Conservation (phyloP, 2,797 vertebrate species). For the Dicrostonyx torquatus region DNA sequence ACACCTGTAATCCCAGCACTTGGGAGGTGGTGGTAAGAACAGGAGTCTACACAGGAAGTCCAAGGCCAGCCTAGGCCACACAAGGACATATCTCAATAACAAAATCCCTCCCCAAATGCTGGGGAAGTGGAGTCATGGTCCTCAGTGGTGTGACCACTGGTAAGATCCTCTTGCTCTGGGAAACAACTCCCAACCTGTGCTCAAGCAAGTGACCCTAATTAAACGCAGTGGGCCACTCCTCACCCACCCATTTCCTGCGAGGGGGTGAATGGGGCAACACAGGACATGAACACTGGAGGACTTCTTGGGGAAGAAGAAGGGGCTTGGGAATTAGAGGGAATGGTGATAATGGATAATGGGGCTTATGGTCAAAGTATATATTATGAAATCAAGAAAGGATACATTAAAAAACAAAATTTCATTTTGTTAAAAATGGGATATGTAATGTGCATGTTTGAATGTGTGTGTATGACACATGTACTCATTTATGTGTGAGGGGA, state of each 20-base stretch:
- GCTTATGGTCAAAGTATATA: not conserved
- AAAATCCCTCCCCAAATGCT: not conserved
- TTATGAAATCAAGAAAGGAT: not conserved
- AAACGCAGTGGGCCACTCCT: not conserved
- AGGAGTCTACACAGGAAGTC: not conserved
- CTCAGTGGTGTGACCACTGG: not conserved
- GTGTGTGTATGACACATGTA: not conserved
- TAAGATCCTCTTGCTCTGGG: not conserved
- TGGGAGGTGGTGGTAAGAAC: not conserved
- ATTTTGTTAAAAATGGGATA: not conserved
- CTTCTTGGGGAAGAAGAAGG: not conserved
- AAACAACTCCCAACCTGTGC: not conserved
- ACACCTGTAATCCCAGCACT: not conserved
- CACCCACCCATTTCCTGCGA: not conserved
- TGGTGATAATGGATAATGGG: not conserved
- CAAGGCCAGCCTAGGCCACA: not conserved
- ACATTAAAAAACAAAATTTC: not conserved
- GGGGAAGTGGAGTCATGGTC: not conserved
- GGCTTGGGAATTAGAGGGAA: not conserved
- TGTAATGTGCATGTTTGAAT: not conserved
- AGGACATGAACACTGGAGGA: not conserved
- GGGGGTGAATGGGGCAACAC: not conserved
- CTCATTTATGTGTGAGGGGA: not conserved
- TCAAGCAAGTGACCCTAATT: not conserved
- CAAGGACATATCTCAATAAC: not conserved